Conservation (phyloP, 2,113 vertebrate genomes). For the Laticauda colubrina region DNA sequence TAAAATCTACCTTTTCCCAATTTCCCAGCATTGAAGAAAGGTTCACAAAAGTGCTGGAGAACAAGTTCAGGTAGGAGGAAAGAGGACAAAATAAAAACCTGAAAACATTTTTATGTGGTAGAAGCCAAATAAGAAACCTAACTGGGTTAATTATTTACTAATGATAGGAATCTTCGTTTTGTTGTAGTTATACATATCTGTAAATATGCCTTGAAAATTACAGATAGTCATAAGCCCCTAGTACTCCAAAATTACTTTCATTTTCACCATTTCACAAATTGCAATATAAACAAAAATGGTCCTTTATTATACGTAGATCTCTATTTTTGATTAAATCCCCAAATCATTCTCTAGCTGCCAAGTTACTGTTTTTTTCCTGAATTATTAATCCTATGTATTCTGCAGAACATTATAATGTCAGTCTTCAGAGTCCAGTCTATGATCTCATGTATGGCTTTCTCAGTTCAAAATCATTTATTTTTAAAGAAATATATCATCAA, state of each 20-base stretch:
- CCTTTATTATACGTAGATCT: constrained; percentile 23
- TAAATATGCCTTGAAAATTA: background rate
- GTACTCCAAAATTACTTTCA: background rate
- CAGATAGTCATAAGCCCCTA: background rate
- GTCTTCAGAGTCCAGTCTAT: background rate
- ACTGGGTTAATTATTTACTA: background rate
- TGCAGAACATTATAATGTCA: background rate
- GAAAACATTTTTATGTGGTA: background rate
- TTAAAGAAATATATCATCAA: background rate
- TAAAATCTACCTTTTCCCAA: background rate
- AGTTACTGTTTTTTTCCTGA: background rate
- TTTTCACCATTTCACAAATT: background rate
- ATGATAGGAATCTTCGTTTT: background rate
- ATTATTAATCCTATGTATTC: background rate
- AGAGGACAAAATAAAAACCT: background rate
- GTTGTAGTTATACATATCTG: background rate
- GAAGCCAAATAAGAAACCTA: background rate
- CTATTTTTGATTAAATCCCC: background rate
- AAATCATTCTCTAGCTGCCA: background rate
- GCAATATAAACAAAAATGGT: constrained; percentile 29
- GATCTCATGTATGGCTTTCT: background rate
- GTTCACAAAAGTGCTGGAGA: background rate
- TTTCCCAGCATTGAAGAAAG: background rate
- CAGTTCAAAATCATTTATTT: background rate
- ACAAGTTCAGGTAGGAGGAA: background rate